A percentile compares a stretch with the other conserved stretches of the same genome.
These are phyloP conservation scores for Chaenodraco wilsoni DNA, from an alignment of 2,797 vertebrate genomes.

Conservation along the genomic window DNA sequence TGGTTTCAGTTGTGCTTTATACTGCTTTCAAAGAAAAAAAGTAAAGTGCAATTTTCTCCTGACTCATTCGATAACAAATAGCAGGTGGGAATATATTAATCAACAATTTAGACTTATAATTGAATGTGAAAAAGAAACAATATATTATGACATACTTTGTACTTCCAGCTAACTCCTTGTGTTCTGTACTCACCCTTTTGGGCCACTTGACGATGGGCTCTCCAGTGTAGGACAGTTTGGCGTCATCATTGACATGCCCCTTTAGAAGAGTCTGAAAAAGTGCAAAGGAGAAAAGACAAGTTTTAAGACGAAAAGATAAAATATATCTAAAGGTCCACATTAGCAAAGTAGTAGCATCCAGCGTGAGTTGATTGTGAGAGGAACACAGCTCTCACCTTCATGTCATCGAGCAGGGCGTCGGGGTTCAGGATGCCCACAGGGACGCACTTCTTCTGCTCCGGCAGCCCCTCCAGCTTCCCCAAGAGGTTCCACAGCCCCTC, in stretches of 20 bases:
- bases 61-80: no score
- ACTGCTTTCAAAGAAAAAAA: no score
- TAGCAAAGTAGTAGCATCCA: neutral
- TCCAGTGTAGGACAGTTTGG: conserved; percentile 93
- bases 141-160: neutral
- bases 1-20: no score
- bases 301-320: neutral
- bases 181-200: conserved; percentile 84
- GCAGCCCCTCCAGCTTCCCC: conserved; percentile 93
- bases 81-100: neutral
- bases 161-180: neutral
- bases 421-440: conserved; percentile 91
- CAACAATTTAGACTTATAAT: neutral
- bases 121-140: neutral
- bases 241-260: conserved; percentile 87
- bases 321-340: neutral
- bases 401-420: conserved; percentile 89
- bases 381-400: conserved; percentile 83
- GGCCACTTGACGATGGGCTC: conserved; percentile 96
- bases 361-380: neutral
- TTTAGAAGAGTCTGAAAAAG: conserved; percentile 85
- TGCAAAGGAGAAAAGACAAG: neutral
- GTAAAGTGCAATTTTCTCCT: no score
- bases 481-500: conserved; percentile 94
- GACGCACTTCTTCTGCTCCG: conserved; percentile 94